phyloP scores from a whole-genome alignment of 2,113 vertebrate genomes.

The Platichthys flesus region DNA sequence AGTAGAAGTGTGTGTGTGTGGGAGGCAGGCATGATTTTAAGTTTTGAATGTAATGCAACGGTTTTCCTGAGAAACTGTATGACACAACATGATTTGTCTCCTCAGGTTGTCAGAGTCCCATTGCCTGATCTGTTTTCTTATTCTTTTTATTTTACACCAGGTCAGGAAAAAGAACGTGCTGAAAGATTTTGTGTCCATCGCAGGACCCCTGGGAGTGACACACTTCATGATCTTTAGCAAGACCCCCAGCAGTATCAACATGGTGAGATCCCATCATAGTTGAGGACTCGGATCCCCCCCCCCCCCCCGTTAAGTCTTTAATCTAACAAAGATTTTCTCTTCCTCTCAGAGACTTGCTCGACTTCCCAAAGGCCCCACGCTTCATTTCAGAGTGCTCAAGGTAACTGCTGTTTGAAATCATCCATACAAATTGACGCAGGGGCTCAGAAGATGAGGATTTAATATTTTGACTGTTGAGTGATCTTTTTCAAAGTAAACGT shows the following conservation, averaged over 20 bases:
- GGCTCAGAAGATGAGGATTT: slow-evolving; percentile 70
- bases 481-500: slow-evolving; percentile 81
- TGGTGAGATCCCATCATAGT: slow-evolving; percentile 79
- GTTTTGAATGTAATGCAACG: too few relatives aligned
- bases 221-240: slow-evolving; percentile 92
- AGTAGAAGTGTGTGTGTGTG: too few relatives aligned
- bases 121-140: neutral
- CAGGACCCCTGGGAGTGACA: slow-evolving; percentile 90
- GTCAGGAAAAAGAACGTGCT: slow-evolving; percentile 88
- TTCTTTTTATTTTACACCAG: slow-evolving; percentile 72
- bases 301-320: too few relatives aligned
- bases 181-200: slow-evolving; percentile 91
- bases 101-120: neutral
- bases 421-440: fast-evolving
- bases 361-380: slow-evolving; percentile 90
- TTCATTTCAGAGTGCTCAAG: slow-evolving; percentile 88
- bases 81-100: too few relatives aligned
- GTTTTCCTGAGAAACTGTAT: too few relatives aligned
- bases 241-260: slow-evolving; percentile 81
- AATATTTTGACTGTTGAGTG: slow-evolving; percentile 68
- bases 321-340: neutral
- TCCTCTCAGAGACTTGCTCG: slow-evolving; percentile 87
- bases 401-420: slow-evolving; percentile 63
- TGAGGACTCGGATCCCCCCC: too few relatives aligned
- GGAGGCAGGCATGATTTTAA: too few relatives aligned